Base-by-base conservation (phyloP, 2,888 invertebrate species). In the Tetranychus truncatus region DNA sequence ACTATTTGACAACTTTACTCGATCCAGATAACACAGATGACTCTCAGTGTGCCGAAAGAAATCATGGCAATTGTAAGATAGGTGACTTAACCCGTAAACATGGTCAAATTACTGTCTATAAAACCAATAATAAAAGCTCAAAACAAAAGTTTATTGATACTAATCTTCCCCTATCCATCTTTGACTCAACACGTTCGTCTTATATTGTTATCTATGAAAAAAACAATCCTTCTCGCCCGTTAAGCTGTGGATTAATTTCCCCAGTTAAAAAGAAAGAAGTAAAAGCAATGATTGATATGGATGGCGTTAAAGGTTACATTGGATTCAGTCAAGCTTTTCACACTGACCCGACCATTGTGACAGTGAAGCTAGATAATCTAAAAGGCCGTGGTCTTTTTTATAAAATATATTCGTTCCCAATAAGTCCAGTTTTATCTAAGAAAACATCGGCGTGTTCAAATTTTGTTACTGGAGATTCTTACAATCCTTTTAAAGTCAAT, bases 151-250 rank as follows among this genome's bases (percentile, higher is more conserved):
- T 87, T 79, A 87, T 79, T 77, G 90, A 92, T 81, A 87, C 88
- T 0, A 87, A 88, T 79, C 83, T 88, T 75, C 83, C 89, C 66
- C 81, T 92, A 74, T 88, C 89, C 1, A 11, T 44, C 8, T 9
- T 67, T 6, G 44, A 24, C 0, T 78, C 78, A 8, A 80, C 80
- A 0, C 86, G 92, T 76, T 87, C 88, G 71, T 84, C 92, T 44
- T 92, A 91, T 82, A 85, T 93, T 74, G 91, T 92, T 66, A 84
- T 93, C 24, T 91, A 89, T 81, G 92, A 92, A 80, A 87, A 87
- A 77, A 87, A 87, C 74, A 89, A 91, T 80, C 83, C 87, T 1
- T 77, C 78, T 46, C 75, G 77, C 1, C 77, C 78, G 71, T 75
- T 92, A 79, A 89, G 89, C 0, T 95, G 94, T 82, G 90, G 92